Percentiles rank a stretch among this genome's conserved stretches.
These are phyloP conservation scores for Nyctalus aviator DNA, from an alignment of 2,797 vertebrate species.

Conservation along the genomic window DNA sequence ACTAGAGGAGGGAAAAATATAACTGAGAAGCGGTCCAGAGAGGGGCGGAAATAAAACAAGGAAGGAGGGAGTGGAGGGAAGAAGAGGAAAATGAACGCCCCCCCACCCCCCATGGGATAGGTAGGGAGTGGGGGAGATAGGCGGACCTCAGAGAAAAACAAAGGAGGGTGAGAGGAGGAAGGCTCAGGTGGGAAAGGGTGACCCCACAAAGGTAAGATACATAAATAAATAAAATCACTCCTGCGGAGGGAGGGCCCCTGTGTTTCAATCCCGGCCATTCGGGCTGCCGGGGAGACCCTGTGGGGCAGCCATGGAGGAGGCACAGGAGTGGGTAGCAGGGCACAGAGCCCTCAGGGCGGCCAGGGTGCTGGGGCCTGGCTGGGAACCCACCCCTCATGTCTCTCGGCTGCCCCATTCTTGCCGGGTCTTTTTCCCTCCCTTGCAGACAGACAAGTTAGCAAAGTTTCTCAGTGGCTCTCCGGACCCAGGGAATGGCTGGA, in stretches of 20 bases:
- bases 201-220: constrained; percentile 92
- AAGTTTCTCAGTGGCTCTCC: constrained; percentile 60
- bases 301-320: no score
- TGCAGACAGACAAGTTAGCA: constrained; percentile 27
- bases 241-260: constrained; percentile 88
- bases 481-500: not conserved
- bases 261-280: constrained; percentile 94
- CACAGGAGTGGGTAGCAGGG: constrained; percentile 88
- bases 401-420: not conserved
- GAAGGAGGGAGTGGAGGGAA: not conserved
- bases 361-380: not conserved
- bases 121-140: constrained; percentile 82
- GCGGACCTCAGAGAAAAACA: not conserved
- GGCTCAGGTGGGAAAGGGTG: constrained; percentile 89
- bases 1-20: accelerated
- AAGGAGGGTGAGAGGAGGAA: not conserved
- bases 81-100: not conserved
- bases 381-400: not conserved
- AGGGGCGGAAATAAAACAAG: not conserved
- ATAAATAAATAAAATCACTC: no score
- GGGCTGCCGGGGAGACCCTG: constrained; percentile 66
- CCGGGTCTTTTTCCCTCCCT: not conserved
- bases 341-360: not conserved
- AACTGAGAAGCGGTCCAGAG: not conserved
- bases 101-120: not conserved